Conservation (phyloP, 2,888 invertebrate genomes). For the Exephanes ischioxanthus region DNA sequence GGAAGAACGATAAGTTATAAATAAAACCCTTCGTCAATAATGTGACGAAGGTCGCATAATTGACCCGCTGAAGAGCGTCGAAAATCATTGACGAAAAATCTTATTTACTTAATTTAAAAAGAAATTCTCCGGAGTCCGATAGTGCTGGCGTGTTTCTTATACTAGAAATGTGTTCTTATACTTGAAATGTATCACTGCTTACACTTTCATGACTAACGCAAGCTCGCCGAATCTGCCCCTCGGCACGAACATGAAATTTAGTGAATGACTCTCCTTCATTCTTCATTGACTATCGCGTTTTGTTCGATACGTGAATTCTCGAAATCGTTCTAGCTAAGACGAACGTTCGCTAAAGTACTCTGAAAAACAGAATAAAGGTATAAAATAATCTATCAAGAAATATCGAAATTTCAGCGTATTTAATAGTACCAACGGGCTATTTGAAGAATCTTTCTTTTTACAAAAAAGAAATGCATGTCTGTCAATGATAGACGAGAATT, state of each 20-base stretch:
- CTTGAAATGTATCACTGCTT: neutral
- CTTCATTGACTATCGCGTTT: neutral
- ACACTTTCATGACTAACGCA: neutral
- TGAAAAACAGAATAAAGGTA: neutral
- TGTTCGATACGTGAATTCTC: neutral
- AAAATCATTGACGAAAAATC: neutral
- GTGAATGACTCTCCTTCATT: neutral
- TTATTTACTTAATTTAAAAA: neutral
- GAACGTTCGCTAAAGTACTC: neutral
- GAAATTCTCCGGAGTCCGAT: neutral
- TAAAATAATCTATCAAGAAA: neutral
- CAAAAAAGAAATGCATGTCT: slow-evolving; percentile 46
- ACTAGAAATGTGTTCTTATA: neutral
- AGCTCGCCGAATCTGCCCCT: neutral
- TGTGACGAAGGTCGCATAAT: neutral
- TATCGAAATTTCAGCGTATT: slow-evolving; percentile 41
- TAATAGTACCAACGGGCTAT: slow-evolving; percentile 54
- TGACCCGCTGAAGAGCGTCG: too few species aligned
- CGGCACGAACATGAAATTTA: neutral
- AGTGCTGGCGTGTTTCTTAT: neutral
- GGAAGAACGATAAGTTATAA: neutral
- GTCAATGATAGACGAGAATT: slow-evolving; percentile 30
- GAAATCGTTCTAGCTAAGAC: neutral
- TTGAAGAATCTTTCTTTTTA: slow-evolving; percentile 45
- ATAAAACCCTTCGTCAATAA: neutral